These are phyloP conservation scores for Drosophila atripex DNA, from an alignment of 2,888 invertebrate genomes.

Conservation along the genomic window DNA sequence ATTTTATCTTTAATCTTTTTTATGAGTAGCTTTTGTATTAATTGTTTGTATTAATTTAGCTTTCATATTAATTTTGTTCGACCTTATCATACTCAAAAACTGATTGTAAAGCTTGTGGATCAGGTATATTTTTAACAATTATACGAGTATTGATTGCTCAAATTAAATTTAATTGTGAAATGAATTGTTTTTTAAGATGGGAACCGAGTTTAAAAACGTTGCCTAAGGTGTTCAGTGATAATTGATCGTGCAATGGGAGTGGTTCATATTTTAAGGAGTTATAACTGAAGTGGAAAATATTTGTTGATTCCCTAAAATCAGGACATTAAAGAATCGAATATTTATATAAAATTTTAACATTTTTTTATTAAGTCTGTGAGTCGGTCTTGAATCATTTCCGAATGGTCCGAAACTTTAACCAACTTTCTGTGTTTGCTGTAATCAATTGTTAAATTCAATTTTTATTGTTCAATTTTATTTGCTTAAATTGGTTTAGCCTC, in stretches of 20 bases:
- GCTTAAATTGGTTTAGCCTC: neutral
- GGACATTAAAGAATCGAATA: too few relatives aligned
- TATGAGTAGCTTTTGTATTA: neutral
- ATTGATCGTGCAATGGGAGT: neutral
- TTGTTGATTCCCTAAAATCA: too few relatives aligned
- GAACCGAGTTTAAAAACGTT: neutral
- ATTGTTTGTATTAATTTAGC: neutral
- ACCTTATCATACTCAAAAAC: neutral
- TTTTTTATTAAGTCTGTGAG: too few relatives aligned
- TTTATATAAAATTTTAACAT: too few relatives aligned
- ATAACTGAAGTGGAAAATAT: too few relatives aligned
- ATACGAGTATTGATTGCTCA: neutral
- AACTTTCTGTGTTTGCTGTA: neutral
- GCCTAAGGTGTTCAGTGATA: neutral
- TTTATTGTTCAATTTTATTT: slow-evolving; percentile 12
- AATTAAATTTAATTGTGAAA: neutral
- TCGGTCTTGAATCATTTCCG: neutral
- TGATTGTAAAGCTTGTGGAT: neutral
- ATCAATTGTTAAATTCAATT: too few relatives aligned
- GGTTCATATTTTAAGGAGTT: neutral
- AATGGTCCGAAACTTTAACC: slow-evolving; percentile 2
- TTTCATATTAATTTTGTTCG: neutral
- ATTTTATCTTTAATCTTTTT: neutral
- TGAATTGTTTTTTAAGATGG: neutral
- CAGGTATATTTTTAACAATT: neutral